Percentiles rank a stretch among this genome's conserved stretches.
phyloP scores from a whole-genome alignment of 2,113 vertebrate species.

The Podocnemis expansa region DNA sequence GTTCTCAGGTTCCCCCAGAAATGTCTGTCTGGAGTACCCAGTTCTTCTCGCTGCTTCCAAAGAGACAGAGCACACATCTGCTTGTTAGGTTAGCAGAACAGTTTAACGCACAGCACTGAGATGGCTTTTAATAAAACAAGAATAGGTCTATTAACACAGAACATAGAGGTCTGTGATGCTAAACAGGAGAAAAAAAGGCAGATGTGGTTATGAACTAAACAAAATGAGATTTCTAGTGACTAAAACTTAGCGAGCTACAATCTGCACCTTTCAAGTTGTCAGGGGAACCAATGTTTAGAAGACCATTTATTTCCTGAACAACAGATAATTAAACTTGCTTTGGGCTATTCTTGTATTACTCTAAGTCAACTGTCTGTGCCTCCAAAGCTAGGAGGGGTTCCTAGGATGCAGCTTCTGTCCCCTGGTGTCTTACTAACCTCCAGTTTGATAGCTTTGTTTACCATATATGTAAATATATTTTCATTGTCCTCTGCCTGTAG shows the following conservation, averaged over 20 bases:
- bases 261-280: not conserved
- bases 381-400: not conserved
- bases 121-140: no score
- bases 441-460: not conserved
- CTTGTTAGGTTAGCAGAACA: no score
- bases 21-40: no score
- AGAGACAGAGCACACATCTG: no score
- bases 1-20: not conserved
- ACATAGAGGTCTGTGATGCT: no score
- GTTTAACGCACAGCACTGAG: no score
- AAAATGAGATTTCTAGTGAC: not conserved
- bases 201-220: no score
- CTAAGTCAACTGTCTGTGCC: not conserved
- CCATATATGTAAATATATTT: not conserved
- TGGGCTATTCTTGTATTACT: not conserved
- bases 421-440: not conserved
- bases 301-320: not conserved
- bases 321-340: not conserved
- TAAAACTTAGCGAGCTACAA: not conserved
- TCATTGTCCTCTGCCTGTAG: not conserved
- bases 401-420: not conserved
- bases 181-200: no score
- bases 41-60: no score
- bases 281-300: not conserved
- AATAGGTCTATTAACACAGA: no score